Evolutionary conservation across 2,113 vertebrate genomes (phyloP), one percentile per base, ranked within the genome.

Genomic region (Scomber scombrus): DNA sequence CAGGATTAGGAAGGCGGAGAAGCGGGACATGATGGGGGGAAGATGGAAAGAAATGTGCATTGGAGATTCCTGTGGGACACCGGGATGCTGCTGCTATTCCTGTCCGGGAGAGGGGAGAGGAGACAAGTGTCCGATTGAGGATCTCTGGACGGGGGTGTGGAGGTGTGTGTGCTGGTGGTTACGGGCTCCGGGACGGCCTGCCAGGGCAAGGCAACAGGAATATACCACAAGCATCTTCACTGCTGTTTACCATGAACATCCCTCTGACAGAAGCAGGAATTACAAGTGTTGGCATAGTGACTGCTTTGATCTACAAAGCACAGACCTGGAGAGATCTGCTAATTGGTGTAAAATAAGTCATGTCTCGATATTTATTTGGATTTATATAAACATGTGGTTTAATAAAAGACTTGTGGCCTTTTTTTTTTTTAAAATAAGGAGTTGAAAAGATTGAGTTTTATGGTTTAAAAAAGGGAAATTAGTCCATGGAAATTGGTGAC

Each of bases 51-150:
- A 73, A 58, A 23, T 45, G 50, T 13, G 66, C 3, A 21, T 26
- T 45, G 52, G 71, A 85, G 83, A 80, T 84, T 89, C 87, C 84
- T 82, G 77, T 67, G 82, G 90, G 70, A 76, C 66, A 21, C 50
- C 9, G 8, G 70, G 89, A 88, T 79, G 70, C 70, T 87, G 76
- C 79, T 84, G 88, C 90, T 91, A 89, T 91, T 93, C 89, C 81
- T 83, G 89, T 76, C 56, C 70, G 50, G 63, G 47, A 82, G 64
- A 68, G 45, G 50, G 46, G 15, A 69, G 40, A 62, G 81, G 34
- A 82, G 61, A 91, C 90, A 93, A 91, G 75, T 69, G 62, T 79
- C 31, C 75, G 71, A 91, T 88, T 91, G 88, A 92, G 81, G 64
- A 56, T 70, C 19, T 72, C 14, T 51, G 71, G 47, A 78, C 14